phyloP scores from a whole-genome alignment of 2,113 vertebrate species.

The Pollimyrus isidori region DNA sequence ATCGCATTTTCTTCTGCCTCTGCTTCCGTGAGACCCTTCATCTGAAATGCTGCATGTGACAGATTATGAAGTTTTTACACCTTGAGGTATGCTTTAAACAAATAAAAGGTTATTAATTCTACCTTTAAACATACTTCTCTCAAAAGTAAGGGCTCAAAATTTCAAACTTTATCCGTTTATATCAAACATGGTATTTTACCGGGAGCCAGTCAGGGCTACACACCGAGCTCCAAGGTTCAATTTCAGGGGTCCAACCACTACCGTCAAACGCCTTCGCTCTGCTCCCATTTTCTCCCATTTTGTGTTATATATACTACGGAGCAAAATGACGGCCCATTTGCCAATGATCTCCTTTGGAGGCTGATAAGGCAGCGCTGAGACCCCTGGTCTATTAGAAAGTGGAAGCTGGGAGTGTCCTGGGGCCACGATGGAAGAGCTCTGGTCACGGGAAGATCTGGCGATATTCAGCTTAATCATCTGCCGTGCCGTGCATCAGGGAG shows the following conservation, averaged over 20 bases:
- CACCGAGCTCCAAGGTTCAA: not conserved
- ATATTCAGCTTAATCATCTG: not conserved
- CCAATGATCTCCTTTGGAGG: not conserved
- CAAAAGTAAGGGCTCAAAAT: not conserved
- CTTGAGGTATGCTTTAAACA: not conserved
- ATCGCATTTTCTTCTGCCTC: constrained; percentile 23
- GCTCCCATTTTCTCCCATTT: not conserved
- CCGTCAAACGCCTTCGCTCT: not conserved
- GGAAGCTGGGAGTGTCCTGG: not conserved
- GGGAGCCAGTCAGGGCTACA: not conserved
- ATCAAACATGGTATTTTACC: not conserved
- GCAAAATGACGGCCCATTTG: not conserved
- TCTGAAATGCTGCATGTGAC: constrained; percentile 11
- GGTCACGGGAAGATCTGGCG: not conserved
- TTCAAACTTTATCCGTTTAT: not conserved
- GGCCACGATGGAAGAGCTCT: not conserved
- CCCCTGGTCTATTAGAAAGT: not conserved
- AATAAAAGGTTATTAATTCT: not conserved
- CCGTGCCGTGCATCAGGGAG: not conserved
- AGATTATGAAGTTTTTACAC: not conserved
- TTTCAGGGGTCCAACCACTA: not conserved
- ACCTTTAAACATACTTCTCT: not conserved
- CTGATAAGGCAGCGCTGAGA: not conserved
- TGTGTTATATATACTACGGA: not conserved
- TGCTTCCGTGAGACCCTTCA: constrained; percentile 27